Evolutionary conservation across 2,888 invertebrate genomes (phyloP).

Genomic region (Acrocyrtus sp.): DNA sequence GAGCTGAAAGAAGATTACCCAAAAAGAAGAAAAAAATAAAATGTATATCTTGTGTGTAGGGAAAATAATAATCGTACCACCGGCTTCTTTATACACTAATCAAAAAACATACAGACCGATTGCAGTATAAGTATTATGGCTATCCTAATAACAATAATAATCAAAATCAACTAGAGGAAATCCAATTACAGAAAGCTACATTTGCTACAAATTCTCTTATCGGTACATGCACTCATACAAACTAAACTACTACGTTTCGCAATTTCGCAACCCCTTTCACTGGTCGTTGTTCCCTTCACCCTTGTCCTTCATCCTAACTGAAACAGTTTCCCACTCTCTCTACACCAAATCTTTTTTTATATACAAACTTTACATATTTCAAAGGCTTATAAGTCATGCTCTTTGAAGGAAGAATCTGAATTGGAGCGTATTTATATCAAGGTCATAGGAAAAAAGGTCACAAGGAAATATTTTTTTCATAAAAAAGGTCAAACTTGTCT

Average conservation of each 20-base stretch:
- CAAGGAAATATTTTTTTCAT: too few species aligned
- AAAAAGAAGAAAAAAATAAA: neutral
- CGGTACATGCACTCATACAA: neutral
- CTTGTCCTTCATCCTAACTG: too few species aligned
- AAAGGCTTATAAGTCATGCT: neutral
- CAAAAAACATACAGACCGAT: neutral
- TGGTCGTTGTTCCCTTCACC: too few species aligned
- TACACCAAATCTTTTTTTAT: neutral
- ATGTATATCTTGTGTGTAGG: too few species aligned
- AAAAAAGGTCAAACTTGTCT: constrained; percentile 21
- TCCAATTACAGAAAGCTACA: constrained; percentile 27
- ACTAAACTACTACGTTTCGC: neutral
- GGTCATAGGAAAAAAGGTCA: constrained; percentile 8
- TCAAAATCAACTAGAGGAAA: constrained; percentile 15
- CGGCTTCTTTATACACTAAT: constrained; percentile 22
- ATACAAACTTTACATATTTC: neutral
- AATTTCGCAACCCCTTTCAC: neutral
- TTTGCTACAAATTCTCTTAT: too few species aligned
- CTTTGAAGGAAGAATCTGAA: neutral
- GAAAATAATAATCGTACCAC: too few species aligned
- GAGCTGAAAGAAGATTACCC: neutral
- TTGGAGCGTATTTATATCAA: too few species aligned
- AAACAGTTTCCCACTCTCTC: too few species aligned
- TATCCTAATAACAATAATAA: constrained; percentile 9
- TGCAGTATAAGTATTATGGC: neutral